Evolutionary conservation across 2,113 vertebrate species (phyloP).

Genomic region (Lagopus leucura): DNA sequence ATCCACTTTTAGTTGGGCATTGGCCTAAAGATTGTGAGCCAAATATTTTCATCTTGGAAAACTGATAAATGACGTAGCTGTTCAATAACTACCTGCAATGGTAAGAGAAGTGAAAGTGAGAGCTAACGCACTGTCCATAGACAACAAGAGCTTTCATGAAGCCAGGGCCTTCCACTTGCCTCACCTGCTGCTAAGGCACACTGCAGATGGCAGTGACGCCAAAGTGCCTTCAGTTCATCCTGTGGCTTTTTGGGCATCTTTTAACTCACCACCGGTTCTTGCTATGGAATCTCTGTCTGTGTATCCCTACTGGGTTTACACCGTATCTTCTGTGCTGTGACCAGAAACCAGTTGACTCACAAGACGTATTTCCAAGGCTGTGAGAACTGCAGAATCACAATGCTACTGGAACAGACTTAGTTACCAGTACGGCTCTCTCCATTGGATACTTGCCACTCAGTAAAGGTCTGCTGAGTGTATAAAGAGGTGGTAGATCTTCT

Average conservation of each 20-base stretch:
- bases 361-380: conserved; percentile 39
- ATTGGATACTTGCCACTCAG: conserved; percentile 87
- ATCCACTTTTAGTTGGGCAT: neutral
- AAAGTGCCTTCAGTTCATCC: neutral
- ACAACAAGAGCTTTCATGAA: neutral
- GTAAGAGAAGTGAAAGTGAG: conserved; percentile 11
- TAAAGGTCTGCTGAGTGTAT: conserved; percentile 91
- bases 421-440: conserved; percentile 64
- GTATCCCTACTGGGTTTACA: neutral
- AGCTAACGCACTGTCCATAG: neutral
- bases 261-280: neutral
- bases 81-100: conserved; percentile 2
- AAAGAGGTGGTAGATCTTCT: conserved; percentile 87
- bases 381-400: conserved; percentile 58
- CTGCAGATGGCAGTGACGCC: neutral
- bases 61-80: neutral
- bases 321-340: neutral
- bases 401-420: conserved; percentile 53
- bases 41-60: neutral
- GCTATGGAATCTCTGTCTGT: neutral
- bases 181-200: neutral
- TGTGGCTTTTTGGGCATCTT: neutral
- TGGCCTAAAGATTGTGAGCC: neutral
- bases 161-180: neutral
- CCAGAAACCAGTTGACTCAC: conserved; percentile 60